phyloP scores from a whole-genome alignment of 2,888 invertebrate genomes.

The Leuctra nigra region DNA sequence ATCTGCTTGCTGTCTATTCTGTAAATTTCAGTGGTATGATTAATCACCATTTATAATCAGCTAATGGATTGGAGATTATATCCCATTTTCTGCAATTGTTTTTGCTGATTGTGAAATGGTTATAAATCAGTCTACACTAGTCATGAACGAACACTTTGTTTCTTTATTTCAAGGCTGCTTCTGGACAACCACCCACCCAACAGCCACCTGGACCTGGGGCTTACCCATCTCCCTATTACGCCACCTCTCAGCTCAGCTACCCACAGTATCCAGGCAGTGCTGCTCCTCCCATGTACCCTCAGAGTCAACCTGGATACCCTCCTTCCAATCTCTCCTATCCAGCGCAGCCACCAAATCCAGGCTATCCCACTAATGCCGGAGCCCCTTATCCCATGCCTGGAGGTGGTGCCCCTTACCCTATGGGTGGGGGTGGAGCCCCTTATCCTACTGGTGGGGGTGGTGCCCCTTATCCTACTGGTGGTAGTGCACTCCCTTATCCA shows the following conservation, averaged over 20 bases:
- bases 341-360: background rate
- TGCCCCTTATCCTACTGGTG: constrained; percentile 5
- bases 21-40: too few species aligned
- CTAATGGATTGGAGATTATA: too few species aligned
- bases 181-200: constrained; percentile 25
- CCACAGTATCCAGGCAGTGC: constrained; percentile 20
- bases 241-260: constrained; percentile 22
- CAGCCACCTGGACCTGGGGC: constrained; percentile 19
- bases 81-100: too few species aligned
- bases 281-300: constrained; percentile 27
- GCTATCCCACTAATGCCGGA: background rate
- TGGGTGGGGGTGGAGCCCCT: background rate
- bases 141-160: too few species aligned
- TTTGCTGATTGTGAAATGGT: too few species aligned
- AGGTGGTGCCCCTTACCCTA: background rate
- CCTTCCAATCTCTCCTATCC: background rate
- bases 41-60: too few species aligned
- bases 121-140: too few species aligned
- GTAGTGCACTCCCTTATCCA: constrained; percentile 2
- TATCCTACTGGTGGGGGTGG: background rate
- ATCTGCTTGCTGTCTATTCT: too few species aligned
- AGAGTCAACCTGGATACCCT: constrained; percentile 6
- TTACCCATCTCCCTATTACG: constrained; percentile 22
- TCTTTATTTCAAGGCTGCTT: constrained; percentile 26
- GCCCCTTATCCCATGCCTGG: background rate